Evolutionary conservation across 2,888 invertebrate species (phyloP).

Genomic region (Limnephilus marmoratus): DNA sequence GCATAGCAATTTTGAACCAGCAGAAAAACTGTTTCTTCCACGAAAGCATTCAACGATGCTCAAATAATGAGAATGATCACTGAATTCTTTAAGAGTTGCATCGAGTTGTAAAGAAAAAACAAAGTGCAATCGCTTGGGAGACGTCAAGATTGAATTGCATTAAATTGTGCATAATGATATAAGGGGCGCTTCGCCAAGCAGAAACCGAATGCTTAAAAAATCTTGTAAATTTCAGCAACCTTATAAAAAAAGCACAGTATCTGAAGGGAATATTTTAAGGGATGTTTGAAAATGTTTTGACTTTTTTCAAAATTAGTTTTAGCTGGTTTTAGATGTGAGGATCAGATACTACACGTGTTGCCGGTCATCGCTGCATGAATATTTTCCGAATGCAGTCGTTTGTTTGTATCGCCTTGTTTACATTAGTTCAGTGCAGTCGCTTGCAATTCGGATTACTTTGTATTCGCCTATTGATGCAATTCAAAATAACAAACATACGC

Average conservation of each 20-base stretch:
- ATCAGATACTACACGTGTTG: conserved; percentile 46
- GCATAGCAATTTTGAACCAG: neutral
- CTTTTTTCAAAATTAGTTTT: neutral
- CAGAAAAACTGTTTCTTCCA: neutral
- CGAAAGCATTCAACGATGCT: neutral
- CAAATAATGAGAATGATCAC: neutral
- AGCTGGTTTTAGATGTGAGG: neutral
- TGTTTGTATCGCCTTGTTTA: conserved; percentile 28
- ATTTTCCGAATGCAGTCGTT: conserved; percentile 50
- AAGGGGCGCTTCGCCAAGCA: neutral
- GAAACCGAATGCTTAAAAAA: neutral
- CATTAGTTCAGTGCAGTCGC: conserved; percentile 40
- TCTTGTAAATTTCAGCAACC: neutral
- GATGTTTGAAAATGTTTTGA: neutral
- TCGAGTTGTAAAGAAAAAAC: neutral
- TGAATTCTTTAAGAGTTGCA: neutral
- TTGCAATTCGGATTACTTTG: conserved; percentile 22
- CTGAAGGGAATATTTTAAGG: neutral
- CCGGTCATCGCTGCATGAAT: conserved; percentile 50
- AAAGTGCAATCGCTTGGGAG: neutral
- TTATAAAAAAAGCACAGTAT: neutral
- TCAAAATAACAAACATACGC: conserved; percentile 24
- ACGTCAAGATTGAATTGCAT: neutral
- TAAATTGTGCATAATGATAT: neutral
- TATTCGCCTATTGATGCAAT: conserved; percentile 26